Conservation (phyloP, 2,888 invertebrate species). For the Altica lythri region DNA sequence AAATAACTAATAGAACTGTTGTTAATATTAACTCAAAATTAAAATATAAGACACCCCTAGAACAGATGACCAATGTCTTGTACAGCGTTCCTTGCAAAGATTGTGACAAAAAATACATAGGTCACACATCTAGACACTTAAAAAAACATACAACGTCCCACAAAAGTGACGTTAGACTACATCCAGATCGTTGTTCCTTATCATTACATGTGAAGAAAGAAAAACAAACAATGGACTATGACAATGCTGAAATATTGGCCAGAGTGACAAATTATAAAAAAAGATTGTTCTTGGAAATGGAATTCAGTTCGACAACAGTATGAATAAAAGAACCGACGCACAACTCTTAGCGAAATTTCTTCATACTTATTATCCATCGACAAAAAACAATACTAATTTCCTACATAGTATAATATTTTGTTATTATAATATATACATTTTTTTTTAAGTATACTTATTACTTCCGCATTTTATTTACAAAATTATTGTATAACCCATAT, state of each 20-base stretch:
- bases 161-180: slow-evolving; percentile 8
- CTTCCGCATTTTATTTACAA: no score
- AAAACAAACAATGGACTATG: slow-evolving; percentile 10
- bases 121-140: background rate
- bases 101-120: slow-evolving; percentile 4
- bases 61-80: no score
- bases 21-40: no score
- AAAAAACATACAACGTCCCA: background rate
- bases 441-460: background rate
- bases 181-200: slow-evolving; percentile 4
- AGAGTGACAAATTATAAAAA: background rate
- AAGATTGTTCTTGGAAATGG: slow-evolving; percentile 9
- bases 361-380: no score
- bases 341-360: slow-evolving; percentile 6
- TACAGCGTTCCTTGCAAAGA: no score
- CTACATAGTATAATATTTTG: slow-evolving; percentile 1
- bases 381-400: no score
- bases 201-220: background rate
- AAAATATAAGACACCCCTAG: no score
- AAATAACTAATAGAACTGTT: no score
- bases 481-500: no score
- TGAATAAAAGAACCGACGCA: slow-evolving; percentile 7
- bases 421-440: background rate
- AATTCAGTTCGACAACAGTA: background rate
- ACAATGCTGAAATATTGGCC: background rate